phyloP scores from a whole-genome alignment of 2,888 invertebrate species.

The Agonopterix heracliana region DNA sequence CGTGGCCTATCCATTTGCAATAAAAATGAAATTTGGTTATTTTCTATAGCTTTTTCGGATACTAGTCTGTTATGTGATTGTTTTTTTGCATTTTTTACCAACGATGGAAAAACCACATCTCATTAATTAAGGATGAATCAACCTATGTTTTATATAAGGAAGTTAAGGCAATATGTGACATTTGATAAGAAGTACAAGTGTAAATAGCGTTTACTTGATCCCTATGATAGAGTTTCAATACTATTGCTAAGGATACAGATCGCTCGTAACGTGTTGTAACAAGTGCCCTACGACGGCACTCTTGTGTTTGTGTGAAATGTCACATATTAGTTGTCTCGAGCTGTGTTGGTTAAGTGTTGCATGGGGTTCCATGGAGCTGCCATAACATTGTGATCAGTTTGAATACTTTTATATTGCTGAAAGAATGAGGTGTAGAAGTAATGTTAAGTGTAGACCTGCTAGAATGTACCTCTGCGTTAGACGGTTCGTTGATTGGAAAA shows the following conservation, averaged over 20 bases:
- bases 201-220: not conserved
- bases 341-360: conserved; percentile 66
- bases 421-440: conserved; percentile 61
- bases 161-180: conserved; percentile 63
- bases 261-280: not conserved
- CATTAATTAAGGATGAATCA: conserved; percentile 69
- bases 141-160: conserved; percentile 45
- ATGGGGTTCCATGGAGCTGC: conserved; percentile 71
- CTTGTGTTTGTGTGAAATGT: conserved; percentile 55
- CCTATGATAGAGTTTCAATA: not conserved
- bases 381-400: conserved; percentile 73
- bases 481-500: conserved; percentile 58
- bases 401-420: conserved; percentile 75
- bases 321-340: conserved; percentile 49
- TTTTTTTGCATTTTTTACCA: conserved; percentile 68
- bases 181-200: conserved; percentile 53
- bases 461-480: conserved; percentile 61
- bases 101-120: conserved; percentile 67
- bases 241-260: not conserved
- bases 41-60: conserved; percentile 63
- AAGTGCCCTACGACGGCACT: conserved; percentile 17
- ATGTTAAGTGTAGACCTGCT: conserved; percentile 72
- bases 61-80: conserved; percentile 75
- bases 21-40: conserved; percentile 52
- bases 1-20: conserved; percentile 66